A percentile compares a stretch with the other conserved stretches of the same genome.
These are phyloP conservation scores for Endotricha flammealis DNA, from an alignment of 2,888 invertebrate species.

Conservation along the genomic window DNA sequence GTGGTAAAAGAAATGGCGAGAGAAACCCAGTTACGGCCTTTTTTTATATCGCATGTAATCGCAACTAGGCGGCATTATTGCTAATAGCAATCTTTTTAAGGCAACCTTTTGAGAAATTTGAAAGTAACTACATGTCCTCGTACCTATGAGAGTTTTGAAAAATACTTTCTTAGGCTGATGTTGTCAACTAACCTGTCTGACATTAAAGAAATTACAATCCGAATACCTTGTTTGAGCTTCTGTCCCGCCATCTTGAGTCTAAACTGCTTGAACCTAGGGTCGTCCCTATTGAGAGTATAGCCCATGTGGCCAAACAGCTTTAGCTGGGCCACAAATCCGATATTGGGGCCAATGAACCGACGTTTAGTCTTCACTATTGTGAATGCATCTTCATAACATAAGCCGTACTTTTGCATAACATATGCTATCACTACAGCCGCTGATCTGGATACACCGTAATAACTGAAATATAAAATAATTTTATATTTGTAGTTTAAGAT, in stretches of 20 bases:
- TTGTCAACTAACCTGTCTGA: background rate
- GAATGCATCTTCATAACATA: constrained; percentile 85
- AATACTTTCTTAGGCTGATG: too few species aligned
- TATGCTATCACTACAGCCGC: constrained; percentile 92
- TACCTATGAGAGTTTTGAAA: too few species aligned
- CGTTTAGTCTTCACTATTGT: constrained; percentile 82
- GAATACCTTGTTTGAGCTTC: constrained; percentile 84
- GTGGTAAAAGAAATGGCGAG: too few species aligned
- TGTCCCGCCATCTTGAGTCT: constrained; percentile 88
- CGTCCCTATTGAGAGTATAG: constrained; percentile 82
- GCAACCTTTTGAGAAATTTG: too few species aligned
- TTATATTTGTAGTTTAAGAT: too few species aligned
- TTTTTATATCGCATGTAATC: too few species aligned
- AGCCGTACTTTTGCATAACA: constrained; percentile 90
- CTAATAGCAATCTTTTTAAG: too few species aligned
- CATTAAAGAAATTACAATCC: constrained; percentile 13
- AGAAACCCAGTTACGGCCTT: too few species aligned
- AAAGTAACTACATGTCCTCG: too few species aligned
- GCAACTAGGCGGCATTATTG: too few species aligned
- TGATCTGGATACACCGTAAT: constrained; percentile 94
- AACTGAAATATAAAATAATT: constrained; percentile 71
- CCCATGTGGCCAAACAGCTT: constrained; percentile 89
- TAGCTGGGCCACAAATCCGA: constrained; percentile 88
- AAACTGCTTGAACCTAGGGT: constrained; percentile 86
- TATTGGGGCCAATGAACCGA: constrained; percentile 86